Conservation (phyloP, 2,888 invertebrate species). For the Aspidiotus destructor region DNA sequence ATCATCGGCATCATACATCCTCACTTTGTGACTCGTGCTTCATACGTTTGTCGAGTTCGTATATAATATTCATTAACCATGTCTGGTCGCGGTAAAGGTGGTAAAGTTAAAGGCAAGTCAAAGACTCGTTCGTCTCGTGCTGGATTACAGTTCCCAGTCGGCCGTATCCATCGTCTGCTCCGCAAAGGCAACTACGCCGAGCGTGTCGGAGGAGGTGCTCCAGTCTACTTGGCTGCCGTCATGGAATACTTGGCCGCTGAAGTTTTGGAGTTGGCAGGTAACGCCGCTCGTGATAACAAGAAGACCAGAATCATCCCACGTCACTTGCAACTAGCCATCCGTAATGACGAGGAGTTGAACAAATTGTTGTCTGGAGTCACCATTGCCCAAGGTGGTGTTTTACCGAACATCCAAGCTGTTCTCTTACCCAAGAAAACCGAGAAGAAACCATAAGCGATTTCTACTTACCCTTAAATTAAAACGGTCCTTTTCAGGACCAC, state of each 20-base stretch:
- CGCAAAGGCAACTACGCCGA: conserved; percentile 54
- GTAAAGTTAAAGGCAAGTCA: conserved; percentile 45
- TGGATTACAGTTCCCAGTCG: conserved; percentile 50
- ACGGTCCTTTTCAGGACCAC: too few species aligned
- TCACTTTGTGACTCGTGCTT: too few species aligned
- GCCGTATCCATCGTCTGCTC: conserved; percentile 50
- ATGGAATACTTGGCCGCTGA: conserved; percentile 60
- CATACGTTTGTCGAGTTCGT: too few species aligned
- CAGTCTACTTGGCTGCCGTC: conserved; percentile 50
- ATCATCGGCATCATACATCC: too few species aligned
- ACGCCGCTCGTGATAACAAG: conserved; percentile 56
- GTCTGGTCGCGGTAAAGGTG: conserved; percentile 37
- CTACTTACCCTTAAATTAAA: too few species aligned
- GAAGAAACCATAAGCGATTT: conserved; percentile 39
- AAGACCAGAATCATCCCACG: conserved; percentile 65
- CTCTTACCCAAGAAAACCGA: conserved; percentile 34
- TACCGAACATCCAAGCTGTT: conserved; percentile 48
- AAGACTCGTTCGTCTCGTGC: conserved; percentile 48
- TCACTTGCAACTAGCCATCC: conserved; percentile 67
- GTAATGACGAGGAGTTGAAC: conserved; percentile 76
- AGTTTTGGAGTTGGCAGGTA: conserved; percentile 54
- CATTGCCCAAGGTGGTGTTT: conserved; percentile 73
- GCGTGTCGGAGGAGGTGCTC: conserved; percentile 48
- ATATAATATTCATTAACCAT: conserved; percentile 51
- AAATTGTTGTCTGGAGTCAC: conserved; percentile 66